Base-by-base conservation (phyloP, 2,888 invertebrate genomes). In the Acanthosepion esculentum region DNA sequence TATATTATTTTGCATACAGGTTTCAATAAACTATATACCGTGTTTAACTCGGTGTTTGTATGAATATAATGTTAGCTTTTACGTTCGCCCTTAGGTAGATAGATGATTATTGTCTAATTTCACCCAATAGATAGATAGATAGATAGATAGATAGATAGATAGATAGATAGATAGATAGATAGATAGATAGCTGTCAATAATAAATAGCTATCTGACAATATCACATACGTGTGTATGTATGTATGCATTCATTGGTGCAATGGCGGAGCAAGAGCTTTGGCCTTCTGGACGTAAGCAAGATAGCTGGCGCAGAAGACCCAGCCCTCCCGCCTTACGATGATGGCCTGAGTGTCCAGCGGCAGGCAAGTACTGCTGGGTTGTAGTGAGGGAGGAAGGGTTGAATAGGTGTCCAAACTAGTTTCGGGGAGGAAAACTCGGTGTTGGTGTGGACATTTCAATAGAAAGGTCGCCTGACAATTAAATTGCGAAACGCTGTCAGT, bases 391-490 rank as follows among this genome's bases (percentile, higher is more conserved):
- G 78, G n/a, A 33, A n/a, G n/a, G 78, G n/a, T 23, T 59, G 5
- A 59, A 59, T 59, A 59, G 59, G 78, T 78, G 78, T 78, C 15
- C n/a, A 33, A 78, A 33, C 33, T 78, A 12, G n/a, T n/a, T 78
- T 23, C n/a, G 78, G 78, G 78, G 78, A 33, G n/a, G n/a, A 78
- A 15, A 33, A n/a, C 78, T 33, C n/a, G 78, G 78, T 33, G 78
- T 78, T 78, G n/a, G 78, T 33, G 78, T 33, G 15, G 78, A 78
- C 78, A 78, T 78, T 78, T 78, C 78, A 78, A 78, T 78, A 15
- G 78, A 78, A 78, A 78, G 78, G 78, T 78, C 78, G 78, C n/a
- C 78, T 78, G 78, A 78, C 78, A 78, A 78, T 78, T 78, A 78
- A 78, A 78, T 78, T 78, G 78, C 78, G 78, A 78, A 78, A 78